Evolutionary conservation across 2,888 invertebrate species (phyloP).

Genomic region (Aspidiotus rigidus): DNA sequence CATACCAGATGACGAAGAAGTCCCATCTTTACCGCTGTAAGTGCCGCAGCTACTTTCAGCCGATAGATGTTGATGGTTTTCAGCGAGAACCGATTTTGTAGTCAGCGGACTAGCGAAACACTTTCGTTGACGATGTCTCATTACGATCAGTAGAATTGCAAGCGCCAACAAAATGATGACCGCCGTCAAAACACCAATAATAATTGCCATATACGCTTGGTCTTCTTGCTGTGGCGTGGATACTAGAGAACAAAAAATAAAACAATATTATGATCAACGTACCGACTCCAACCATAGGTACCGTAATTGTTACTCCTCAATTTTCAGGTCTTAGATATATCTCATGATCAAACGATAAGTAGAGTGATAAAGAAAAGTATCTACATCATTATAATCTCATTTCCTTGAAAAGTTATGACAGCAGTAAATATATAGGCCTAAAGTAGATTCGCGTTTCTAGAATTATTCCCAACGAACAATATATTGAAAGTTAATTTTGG

Average conservation of each 20-base stretch:
- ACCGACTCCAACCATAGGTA: no score
- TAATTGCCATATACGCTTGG: slow-evolving; percentile 64
- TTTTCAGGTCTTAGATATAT: no score
- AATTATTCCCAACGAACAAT: no score
- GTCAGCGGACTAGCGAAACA: slow-evolving; percentile 63
- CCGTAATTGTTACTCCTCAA: no score
- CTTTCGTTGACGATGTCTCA: slow-evolving; percentile 61
- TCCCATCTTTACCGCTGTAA: slow-evolving; percentile 44
- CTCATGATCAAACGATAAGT: no score
- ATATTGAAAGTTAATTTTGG: no score
- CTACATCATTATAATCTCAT: no score
- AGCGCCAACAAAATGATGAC: slow-evolving; percentile 59
- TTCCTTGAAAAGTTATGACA: no score
- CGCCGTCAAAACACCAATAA: slow-evolving; percentile 65
- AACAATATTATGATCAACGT: no score
- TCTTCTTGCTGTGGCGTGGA: slow-evolving; percentile 60
- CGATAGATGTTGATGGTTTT: slow-evolving; percentile 36
- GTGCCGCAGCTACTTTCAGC: slow-evolving; percentile 41
- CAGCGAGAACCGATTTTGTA: slow-evolving; percentile 47
- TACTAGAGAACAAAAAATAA: slow-evolving; percentile 43
- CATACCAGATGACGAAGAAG: slow-evolving; percentile 30
- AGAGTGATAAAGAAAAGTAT: no score
- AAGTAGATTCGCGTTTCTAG: no score
- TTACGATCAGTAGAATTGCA: slow-evolving; percentile 61
- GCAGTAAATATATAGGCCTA: no score